phyloP scores from a whole-genome alignment of 2,113 vertebrate genomes.

The Carlito syrichta region DNA sequence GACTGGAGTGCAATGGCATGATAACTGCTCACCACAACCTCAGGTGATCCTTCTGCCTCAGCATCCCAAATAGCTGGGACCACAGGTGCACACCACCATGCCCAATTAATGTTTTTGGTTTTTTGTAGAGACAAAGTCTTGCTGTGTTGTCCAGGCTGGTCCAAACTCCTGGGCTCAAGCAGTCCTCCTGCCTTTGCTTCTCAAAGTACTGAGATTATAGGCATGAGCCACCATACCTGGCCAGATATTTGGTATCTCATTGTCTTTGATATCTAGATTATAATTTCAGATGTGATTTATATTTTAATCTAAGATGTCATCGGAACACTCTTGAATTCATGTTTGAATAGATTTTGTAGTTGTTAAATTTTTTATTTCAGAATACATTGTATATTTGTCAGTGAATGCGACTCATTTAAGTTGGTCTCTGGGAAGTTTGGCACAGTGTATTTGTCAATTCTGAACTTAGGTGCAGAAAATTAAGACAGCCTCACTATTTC shows the following conservation, averaged over 20 bases:
- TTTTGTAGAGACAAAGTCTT: no score
- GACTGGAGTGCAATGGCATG: background rate
- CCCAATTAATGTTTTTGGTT: no score
- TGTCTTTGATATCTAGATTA: background rate
- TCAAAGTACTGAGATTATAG: background rate
- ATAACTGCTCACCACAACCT: background rate
- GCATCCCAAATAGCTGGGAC: no score
- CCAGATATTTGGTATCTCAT: background rate
- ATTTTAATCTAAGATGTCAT: background rate
- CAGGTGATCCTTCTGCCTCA: no score
- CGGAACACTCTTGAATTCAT: background rate
- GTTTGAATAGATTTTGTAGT: background rate
- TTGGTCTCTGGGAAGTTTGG: conserved; percentile 82
- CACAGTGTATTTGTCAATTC: conserved; percentile 87
- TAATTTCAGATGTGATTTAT: background rate
- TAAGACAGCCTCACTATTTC: conserved; percentile 86
- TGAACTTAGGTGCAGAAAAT: conserved; percentile 83
- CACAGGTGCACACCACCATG: no score
- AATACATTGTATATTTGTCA: background rate
- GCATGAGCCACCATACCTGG: background rate
- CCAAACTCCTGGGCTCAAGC: background rate
- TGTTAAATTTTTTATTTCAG: background rate
- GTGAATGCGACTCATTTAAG: background rate
- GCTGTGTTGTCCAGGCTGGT: no score
- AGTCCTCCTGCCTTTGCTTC: background rate